A percentile compares a stretch with the other conserved stretches of the same genome.
Evolutionary conservation across 2,888 invertebrate genomes (phyloP).

Genomic region (Aleiodes testaceus): DNA sequence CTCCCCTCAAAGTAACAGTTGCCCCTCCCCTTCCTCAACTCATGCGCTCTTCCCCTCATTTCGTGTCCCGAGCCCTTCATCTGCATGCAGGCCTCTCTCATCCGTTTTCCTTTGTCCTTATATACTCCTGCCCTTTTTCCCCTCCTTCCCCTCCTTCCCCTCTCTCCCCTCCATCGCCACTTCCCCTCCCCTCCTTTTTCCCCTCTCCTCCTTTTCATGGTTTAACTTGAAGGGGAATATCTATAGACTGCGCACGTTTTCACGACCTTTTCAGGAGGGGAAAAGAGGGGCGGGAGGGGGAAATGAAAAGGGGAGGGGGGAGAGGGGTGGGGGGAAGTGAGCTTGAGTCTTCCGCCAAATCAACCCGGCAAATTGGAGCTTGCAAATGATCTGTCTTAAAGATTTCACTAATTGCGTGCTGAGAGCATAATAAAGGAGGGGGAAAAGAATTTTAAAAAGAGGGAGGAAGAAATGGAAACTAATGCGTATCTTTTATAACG

Average conservation of each 20-base stretch:
- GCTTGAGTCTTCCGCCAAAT: constrained; percentile 57
- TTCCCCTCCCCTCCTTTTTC: background rate
- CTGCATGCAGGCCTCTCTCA: constrained; percentile 14
- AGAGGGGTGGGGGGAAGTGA: constrained; percentile 25
- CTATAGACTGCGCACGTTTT: constrained; percentile 26
- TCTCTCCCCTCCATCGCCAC: no score
- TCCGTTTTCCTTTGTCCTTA: constrained; percentile 36
- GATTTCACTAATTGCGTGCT: constrained; percentile 64
- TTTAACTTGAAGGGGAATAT: constrained; percentile 20
- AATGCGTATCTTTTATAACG: constrained; percentile 9
- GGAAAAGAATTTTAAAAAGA: constrained; percentile 1
- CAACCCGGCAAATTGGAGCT: constrained; percentile 64
- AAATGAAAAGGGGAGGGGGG: constrained; percentile 22
- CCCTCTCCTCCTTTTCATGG: background rate
- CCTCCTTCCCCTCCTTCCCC: background rate
- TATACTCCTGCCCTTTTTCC: constrained; percentile 11
- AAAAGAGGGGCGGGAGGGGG: constrained; percentile 21
- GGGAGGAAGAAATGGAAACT: constrained; percentile 31
- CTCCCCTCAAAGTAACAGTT: background rate
- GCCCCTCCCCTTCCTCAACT: background rate
- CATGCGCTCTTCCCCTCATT: background rate
- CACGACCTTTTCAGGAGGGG: constrained; percentile 27
- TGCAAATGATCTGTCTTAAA: constrained; percentile 67
- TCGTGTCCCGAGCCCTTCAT: constrained; percentile 8
- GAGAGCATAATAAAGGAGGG: constrained; percentile 44